These are phyloP conservation scores for Sylvilagus bachmani DNA, from an alignment of 2,113 vertebrate species.

Conservation along the genomic window DNA sequence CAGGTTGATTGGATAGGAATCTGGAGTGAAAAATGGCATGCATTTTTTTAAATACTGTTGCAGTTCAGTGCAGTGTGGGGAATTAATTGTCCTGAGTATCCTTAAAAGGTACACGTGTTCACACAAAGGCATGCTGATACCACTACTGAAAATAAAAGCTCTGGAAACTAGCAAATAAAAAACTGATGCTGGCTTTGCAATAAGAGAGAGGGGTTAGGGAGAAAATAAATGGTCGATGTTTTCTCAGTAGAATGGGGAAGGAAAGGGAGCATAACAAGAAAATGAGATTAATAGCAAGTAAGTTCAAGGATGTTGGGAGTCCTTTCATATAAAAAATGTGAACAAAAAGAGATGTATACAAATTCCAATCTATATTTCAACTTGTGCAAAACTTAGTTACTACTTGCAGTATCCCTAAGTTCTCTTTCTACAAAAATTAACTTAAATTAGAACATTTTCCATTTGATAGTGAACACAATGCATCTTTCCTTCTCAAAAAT, in stretches of 20 bases:
- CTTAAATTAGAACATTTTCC: background rate
- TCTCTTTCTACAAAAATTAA: constrained; percentile 47
- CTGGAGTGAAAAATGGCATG: background rate
- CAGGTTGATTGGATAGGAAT: background rate
- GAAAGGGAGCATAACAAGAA: background rate
- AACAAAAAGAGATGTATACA: background rate
- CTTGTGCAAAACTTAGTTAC: background rate
- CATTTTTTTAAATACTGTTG: background rate
- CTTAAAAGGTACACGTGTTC: background rate
- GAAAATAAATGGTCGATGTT: background rate
- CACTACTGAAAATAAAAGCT: background rate
- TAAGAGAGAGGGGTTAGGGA: background rate
- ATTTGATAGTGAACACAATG: constrained; percentile 6
- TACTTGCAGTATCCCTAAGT: background rate
- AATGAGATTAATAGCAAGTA: background rate
- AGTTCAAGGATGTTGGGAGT: background rate
- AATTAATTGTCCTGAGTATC: background rate
- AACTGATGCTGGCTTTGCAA: background rate
- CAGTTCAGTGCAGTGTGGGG: background rate
- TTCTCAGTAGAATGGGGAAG: background rate
- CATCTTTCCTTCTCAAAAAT: background rate
- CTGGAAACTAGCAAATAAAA: background rate
- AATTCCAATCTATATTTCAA: constrained; percentile 12
- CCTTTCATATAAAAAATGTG: background rate
- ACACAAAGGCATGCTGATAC: background rate